These are phyloP conservation scores for Nomada goodeniana DNA, from an alignment of 2,888 invertebrate genomes.

Conservation along the genomic window DNA sequence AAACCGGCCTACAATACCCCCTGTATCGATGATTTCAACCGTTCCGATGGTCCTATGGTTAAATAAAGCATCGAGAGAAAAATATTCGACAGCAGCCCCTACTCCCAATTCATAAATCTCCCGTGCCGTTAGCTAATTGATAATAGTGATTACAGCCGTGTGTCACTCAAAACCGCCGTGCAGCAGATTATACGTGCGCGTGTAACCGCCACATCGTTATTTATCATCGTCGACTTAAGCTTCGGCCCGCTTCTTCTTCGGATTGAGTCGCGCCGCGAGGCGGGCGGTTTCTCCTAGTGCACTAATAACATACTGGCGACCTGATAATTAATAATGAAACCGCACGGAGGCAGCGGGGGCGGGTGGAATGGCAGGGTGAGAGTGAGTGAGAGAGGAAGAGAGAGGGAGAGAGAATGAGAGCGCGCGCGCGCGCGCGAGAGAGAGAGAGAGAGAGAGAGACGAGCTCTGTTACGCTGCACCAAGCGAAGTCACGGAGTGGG, in stretches of 20 bases:
- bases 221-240: constrained; percentile 80
- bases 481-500: constrained; percentile 64
- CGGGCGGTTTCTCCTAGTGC: constrained; percentile 83
- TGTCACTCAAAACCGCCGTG: constrained; percentile 77
- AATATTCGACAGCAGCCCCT: constrained; percentile 24
- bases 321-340: constrained; percentile 82
- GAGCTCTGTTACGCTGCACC: constrained; percentile 52
- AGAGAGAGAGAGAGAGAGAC: neutral
- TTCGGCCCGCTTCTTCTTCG: constrained; percentile 38
- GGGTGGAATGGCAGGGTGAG: neutral
- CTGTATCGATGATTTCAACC: no score
- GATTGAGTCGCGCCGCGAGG: constrained; percentile 67
- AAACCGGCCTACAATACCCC: no score
- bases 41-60: no score
- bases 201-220: constrained; percentile 69
- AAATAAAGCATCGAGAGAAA: no score
- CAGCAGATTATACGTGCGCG: constrained; percentile 61
- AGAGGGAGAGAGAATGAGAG: neutral
- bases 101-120: constrained; percentile 60
- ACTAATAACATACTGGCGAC: constrained; percentile 83
- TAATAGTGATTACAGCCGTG: constrained; percentile 81
- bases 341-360: constrained; percentile 28
- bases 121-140: constrained; percentile 69
- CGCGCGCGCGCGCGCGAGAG: no score
- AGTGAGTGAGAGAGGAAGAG: neutral